Evolutionary conservation across 1,140 invertebrate genomes (phyloP).

Genomic region (Epicauta chinensis): DNA sequence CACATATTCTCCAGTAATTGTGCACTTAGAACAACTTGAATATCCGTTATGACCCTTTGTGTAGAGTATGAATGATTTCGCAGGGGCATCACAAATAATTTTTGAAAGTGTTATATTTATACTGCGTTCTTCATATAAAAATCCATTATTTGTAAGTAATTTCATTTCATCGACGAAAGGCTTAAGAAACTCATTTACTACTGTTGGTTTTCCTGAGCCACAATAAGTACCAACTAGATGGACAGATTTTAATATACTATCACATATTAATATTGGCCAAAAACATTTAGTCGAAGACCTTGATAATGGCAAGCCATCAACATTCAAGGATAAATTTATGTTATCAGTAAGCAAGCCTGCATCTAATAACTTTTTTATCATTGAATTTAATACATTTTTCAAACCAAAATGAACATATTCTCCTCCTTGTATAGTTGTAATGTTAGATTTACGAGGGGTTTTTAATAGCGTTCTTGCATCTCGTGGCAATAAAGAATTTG

Average conservation of each 20-base stretch:
- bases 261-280: constrained; percentile 5
- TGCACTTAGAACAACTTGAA: constrained; percentile 14
- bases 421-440: no score
- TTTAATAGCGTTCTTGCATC: no score
- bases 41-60: constrained; percentile 15
- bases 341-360: no score
- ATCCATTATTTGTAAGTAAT: no score
- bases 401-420: no score
- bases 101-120: no score
- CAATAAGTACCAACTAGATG: no score
- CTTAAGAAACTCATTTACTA: constrained; percentile 3
- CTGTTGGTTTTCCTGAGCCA: constrained; percentile 7
- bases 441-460: no score
- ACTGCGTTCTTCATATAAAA: no score
- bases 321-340: not conserved
- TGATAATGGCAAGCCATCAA: constrained; percentile 1
- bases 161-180: not conserved
- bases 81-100: constrained; percentile 20
- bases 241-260: not conserved
- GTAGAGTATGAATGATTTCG: constrained; percentile 12
- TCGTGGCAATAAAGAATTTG: no score
- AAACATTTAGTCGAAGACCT: not conserved
- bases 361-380: no score
- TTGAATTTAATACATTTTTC: no score
- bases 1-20: constrained; percentile 12